Evolutionary conservation across 1,140 invertebrate genomes (phyloP).

Genomic region (Homalodisca vitripennis): DNA sequence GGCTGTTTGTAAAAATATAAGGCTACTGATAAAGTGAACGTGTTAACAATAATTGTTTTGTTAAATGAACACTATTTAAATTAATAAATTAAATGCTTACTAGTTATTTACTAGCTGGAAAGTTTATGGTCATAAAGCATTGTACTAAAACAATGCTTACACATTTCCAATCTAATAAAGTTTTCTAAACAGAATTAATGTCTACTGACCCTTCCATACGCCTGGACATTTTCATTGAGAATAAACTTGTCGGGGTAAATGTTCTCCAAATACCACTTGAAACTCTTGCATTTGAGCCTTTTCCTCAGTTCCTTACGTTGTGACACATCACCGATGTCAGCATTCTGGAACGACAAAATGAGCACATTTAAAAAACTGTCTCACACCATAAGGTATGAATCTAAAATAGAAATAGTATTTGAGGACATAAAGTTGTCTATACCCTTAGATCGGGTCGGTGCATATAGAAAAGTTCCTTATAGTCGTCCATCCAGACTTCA

Average conservation of each 20-base stretch:
- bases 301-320: slow-evolving; percentile 68
- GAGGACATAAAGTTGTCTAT: no score
- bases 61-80: no score
- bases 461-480: slow-evolving; percentile 81
- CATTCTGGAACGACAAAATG: slow-evolving; percentile 48
- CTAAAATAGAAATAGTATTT: not conserved
- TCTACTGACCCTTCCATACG: slow-evolving; percentile 67
- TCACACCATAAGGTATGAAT: no score
- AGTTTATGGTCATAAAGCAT: no score
- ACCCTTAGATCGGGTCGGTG: slow-evolving; percentile 77
- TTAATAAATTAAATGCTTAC: no score
- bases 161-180: no score
- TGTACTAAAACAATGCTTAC: no score
- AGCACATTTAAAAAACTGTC: not conserved
- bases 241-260: slow-evolving; percentile 86
- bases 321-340: slow-evolving; percentile 67
- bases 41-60: no score
- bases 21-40: no score
- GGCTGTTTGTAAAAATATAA: no score
- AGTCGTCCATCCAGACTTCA: slow-evolving; percentile 91
- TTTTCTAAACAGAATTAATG: no score
- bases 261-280: slow-evolving; percentile 79
- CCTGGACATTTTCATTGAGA: slow-evolving; percentile 74
- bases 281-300: slow-evolving; percentile 72
- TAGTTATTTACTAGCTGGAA: no score